Evolutionary conservation across 2,113 vertebrate species (phyloP).

Genomic region (Ictidomys tridecemlineatus): DNA sequence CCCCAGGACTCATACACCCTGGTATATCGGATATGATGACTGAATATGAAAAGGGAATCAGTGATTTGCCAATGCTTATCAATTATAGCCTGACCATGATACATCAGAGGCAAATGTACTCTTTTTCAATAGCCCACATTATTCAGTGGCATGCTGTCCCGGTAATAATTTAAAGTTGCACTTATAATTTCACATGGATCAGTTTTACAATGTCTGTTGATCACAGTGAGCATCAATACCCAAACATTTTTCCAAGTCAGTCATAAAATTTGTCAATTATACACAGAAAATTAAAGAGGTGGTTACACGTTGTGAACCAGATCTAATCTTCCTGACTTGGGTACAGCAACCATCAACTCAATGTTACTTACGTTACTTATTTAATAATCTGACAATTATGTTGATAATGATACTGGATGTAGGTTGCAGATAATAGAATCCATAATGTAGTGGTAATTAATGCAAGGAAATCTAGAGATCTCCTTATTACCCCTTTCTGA

Average conservation of each 20-base stretch:
- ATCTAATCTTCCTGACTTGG: not conserved
- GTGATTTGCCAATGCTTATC: not conserved
- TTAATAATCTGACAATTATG: not conserved
- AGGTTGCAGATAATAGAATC: not conserved
- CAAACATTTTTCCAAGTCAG: slow-evolving; percentile 2
- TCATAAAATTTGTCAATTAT: not conserved
- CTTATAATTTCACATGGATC: not conserved
- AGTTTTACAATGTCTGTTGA: slow-evolving; percentile 1
- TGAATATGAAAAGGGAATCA: not conserved
- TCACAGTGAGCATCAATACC: not conserved
- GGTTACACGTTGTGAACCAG: not conserved
- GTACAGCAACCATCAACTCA: not conserved
- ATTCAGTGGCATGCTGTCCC: not conserved
- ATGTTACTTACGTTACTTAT: not conserved
- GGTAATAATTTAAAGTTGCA: not conserved
- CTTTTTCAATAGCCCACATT: not conserved
- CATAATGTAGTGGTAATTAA: not conserved
- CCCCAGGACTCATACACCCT: not conserved
- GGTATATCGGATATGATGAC: not conserved
- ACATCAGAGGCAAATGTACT: not conserved
- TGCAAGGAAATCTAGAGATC: not conserved
- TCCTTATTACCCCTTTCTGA: not conserved
- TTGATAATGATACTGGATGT: not conserved
- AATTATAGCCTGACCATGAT: not conserved
- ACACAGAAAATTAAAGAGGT: not conserved